Conservation (phyloP, 2,888 invertebrate genomes). For the Ochropleura leucogaster region DNA sequence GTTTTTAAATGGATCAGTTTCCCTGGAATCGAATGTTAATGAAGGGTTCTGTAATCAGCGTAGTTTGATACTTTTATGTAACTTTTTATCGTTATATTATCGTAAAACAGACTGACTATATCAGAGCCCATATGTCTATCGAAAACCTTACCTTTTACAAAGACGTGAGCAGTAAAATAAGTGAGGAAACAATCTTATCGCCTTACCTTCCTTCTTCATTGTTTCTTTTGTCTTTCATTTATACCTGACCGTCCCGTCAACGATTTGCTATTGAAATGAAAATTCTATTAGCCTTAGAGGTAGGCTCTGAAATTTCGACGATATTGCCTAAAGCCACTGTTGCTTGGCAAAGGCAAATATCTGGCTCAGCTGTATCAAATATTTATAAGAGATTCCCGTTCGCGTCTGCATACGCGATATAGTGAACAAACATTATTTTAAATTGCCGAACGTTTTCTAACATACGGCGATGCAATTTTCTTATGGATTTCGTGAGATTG, state of each 20-base stretch:
- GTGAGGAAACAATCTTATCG: conserved; percentile 60
- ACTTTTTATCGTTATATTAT: conserved; percentile 15
- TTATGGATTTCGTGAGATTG: conserved; percentile 55
- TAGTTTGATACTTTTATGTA: conserved; percentile 11
- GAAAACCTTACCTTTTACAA: conserved; percentile 37
- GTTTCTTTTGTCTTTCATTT: conserved; percentile 63
- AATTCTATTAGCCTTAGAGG: conserved; percentile 78
- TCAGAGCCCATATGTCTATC: conserved; percentile 37
- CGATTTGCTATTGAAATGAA: conserved; percentile 79
- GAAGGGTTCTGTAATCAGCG: conserved; percentile 37
- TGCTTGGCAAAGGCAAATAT: conserved; percentile 79
- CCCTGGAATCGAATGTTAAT: conserved; percentile 15
- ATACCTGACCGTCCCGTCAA: conserved; percentile 62
- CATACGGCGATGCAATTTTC: conserved; percentile 71
- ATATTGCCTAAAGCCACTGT: conserved; percentile 71
- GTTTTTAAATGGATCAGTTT: conserved; percentile 19
- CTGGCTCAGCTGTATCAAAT: conserved; percentile 80
- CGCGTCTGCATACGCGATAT: conserved; percentile 75
- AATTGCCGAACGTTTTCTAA: conserved; percentile 70
- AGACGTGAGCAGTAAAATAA: conserved; percentile 55
- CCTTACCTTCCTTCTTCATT: conserved; percentile 44
- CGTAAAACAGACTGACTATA: conserved; percentile 20
- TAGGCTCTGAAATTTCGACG: conserved; percentile 73
- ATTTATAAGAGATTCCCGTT: conserved; percentile 84
- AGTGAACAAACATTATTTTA: conserved; percentile 74